Conservation (phyloP, 2,113 vertebrate species). For the Romanogobio albipinnatus region DNA sequence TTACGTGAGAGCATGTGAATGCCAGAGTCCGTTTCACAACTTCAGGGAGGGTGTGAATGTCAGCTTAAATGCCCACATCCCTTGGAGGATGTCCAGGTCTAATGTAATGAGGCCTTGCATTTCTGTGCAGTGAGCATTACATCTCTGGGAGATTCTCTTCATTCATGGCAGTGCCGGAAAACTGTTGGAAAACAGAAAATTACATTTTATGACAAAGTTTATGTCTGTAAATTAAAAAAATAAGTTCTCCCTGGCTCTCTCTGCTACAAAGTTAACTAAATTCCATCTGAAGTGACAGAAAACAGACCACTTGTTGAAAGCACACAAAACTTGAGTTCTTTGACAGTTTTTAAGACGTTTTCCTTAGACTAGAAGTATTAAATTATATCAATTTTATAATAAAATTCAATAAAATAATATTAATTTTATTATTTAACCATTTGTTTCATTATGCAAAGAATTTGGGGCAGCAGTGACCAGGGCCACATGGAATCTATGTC, state of each 20-base stretch:
- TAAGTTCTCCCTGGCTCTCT: neutral
- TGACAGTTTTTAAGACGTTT: neutral
- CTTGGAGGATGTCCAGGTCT: conserved; percentile 26
- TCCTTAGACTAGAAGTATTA: neutral
- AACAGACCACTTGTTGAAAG: conserved; percentile 16
- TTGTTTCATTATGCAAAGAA: neutral
- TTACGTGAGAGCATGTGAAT: conserved; percentile 6
- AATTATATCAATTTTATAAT: neutral
- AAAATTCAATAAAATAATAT: no score
- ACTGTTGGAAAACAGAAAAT: neutral
- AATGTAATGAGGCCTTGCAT: conserved; percentile 29
- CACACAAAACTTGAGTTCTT: neutral
- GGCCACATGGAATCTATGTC: conserved; percentile 1
- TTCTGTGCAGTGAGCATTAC: neutral
- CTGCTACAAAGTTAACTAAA: conserved; percentile 10
- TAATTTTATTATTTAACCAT: neutral
- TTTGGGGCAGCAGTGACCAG: neutral
- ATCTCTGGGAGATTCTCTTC: neutral
- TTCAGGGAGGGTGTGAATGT: neutral
- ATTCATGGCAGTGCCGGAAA: neutral
- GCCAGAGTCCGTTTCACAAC: neutral
- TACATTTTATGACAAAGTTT: neutral
- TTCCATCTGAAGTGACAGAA: conserved; percentile 3
- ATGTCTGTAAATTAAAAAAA: neutral
- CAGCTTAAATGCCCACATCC: conserved; percentile 5